A percentile compares a stretch with the other conserved stretches of the same genome.
Conservation (phyloP, 2,888 invertebrate genomes). For the Morpho helenor region DNA sequence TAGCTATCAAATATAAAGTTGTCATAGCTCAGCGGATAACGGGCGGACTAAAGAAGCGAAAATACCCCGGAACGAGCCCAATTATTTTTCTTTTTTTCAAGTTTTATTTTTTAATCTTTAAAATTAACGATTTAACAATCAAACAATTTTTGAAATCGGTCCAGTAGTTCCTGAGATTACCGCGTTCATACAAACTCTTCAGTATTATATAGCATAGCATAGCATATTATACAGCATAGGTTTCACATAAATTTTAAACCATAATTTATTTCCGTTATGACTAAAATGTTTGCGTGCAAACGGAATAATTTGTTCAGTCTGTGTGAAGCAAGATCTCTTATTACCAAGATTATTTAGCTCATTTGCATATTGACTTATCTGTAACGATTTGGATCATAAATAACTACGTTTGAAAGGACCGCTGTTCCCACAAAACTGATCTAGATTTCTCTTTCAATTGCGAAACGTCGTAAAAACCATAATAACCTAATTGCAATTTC, state of each 20-base stretch:
- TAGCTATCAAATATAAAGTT: too few species aligned
- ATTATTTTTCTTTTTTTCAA: too few species aligned
- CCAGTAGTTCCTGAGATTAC: too few species aligned
- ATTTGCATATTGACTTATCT: conserved; percentile 32
- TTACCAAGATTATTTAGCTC: conserved; percentile 19
- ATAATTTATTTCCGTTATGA: not conserved
- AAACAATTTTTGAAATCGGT: too few species aligned
- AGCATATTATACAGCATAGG: too few species aligned
- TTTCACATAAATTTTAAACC: too few species aligned
- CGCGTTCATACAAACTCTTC: not conserved
- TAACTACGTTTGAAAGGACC: conserved; percentile 64
- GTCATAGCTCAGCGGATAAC: too few species aligned
- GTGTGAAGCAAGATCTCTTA: conserved; percentile 18
- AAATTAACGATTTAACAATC: too few species aligned
- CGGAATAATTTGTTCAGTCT: conserved; percentile 6
- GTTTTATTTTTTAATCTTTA: too few species aligned
- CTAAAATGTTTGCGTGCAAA: not conserved
- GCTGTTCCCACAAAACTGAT: conserved; percentile 58
- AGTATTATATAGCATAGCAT: too few species aligned
- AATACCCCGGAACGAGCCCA: too few species aligned
- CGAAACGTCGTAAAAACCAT: not conserved
- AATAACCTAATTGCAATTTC: not conserved
- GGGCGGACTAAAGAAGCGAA: too few species aligned
- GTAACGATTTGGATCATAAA: conserved; percentile 37
- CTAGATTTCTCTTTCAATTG: conserved; percentile 3